phyloP scores from a whole-genome alignment of 1,140 invertebrate genomes.

The Achatina immaculata region DNA sequence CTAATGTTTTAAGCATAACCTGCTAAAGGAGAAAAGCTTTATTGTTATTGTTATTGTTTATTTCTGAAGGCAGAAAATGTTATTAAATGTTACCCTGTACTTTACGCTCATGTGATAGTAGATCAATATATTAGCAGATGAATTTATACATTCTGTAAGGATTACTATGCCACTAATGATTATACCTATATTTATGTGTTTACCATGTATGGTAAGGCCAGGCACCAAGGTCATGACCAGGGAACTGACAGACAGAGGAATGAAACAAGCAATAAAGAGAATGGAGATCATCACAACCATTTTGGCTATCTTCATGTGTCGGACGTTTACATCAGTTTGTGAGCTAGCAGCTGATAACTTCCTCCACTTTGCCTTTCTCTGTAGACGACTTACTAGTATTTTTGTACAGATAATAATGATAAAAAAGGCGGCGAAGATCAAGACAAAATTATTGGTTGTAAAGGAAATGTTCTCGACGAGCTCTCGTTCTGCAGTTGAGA shows the following conservation, averaged over 20 bases:
- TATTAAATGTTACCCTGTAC: background rate
- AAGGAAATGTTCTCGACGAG: background rate
- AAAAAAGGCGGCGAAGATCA: background rate
- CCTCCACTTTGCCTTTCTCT: background rate
- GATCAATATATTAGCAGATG: constrained; percentile 12
- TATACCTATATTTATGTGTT: background rate
- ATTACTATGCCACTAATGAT: background rate
- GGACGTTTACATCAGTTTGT: background rate
- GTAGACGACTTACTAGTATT: background rate
- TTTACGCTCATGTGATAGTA: constrained; percentile 16
- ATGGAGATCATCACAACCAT: constrained; percentile 22
- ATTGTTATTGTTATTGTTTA: no score
- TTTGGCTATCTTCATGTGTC: background rate
- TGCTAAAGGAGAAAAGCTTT: no score
- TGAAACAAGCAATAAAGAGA: constrained; percentile 12
- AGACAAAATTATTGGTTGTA: background rate
- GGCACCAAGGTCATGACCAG: background rate
- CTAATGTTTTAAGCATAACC: no score
- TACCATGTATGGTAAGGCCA: background rate
- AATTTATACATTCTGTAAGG: background rate
- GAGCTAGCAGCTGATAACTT: background rate
- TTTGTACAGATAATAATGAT: constrained; percentile 3
- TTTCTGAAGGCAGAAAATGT: background rate
- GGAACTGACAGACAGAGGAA: background rate
- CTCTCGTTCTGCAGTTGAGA: background rate